Evolutionary conservation across 2,888 invertebrate species (phyloP), one percentile per base, ranked within the genome.

Genomic region (Apotomis capreana): DNA sequence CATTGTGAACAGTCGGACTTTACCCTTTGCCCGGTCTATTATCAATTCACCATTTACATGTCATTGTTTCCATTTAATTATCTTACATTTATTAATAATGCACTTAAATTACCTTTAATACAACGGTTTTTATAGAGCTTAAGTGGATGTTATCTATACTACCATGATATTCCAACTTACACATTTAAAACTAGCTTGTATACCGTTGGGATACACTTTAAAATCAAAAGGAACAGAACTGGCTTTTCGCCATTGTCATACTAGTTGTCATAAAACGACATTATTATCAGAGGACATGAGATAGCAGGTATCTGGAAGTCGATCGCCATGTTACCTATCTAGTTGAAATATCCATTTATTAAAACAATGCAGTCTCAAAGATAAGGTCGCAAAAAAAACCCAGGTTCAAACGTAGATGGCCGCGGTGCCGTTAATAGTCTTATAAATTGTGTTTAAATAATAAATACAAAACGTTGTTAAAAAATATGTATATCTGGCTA

Each of bases 261-360:
- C 55, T 9, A 52, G 5, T 4, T 60, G 46, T 46, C 59, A 70
- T 55, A 65, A 70, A 61, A 55, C 4, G 26, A 60, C 55, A 65
- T 12, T 12, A 54, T 70, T 70, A 65, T 70, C 70, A 55, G 46
- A 65, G 49, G 37, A 36, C 15, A 37, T 36, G 13, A 70, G 36
- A 70, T 71, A 71, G 57, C 13, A 15, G 58, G 10, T 15, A 52
- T 40, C 37, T 15, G 52, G 52, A 40, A 10, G 10, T 54, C 10
- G 15, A 10, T 13, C 37, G 26, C 26, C 26, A 26, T 26, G n/a
- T 54, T 40, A 15, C 13, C 5, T 51, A 58, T 57, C 46, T 65
- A 37, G 36, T 51, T 54, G 46, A 59, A 36, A n/a, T 62, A 49
- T 6, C 26, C 13, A 37, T 51, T 64, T 52, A 67, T 62, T 62